Evolutionary conservation across 2,113 vertebrate species (phyloP).

Genomic region (Camarhynchus parvulus): DNA sequence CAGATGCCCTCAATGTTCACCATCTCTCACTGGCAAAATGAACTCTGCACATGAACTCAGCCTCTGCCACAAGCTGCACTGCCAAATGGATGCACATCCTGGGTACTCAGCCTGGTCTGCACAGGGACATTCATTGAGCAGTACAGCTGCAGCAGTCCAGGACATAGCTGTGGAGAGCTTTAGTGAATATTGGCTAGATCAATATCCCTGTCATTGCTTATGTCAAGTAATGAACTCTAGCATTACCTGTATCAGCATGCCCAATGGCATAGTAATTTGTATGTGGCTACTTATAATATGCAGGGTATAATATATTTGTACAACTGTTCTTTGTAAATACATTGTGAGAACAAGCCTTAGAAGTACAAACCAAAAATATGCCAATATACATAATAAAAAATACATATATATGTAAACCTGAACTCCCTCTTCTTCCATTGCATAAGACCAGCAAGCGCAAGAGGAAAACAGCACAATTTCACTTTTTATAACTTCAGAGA

Average conservation of each 20-base stretch:
- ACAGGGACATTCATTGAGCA: rapidly evolving
- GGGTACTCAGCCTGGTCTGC: background rate
- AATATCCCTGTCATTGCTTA: background rate
- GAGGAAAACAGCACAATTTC: background rate
- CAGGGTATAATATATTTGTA: background rate
- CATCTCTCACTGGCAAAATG: background rate
- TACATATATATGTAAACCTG: background rate
- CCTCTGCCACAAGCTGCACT: rapidly evolving
- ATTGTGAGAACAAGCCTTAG: background rate
- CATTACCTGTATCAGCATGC: background rate
- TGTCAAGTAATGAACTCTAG: background rate
- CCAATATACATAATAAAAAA: background rate
- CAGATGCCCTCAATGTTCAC: rapidly evolving
- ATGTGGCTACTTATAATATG: background rate
- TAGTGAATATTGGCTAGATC: background rate
- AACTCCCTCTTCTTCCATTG: background rate
- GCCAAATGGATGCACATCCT: rapidly evolving
- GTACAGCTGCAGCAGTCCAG: background rate
- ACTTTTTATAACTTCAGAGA: background rate
- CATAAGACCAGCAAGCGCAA: background rate
- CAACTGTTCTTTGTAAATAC: background rate
- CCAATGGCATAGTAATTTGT: background rate
- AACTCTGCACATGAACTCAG: background rate
- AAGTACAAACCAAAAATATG: background rate
- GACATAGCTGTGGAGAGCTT: background rate